phyloP scores from a whole-genome alignment of 2,113 vertebrate species.

The Semnornis frantzii region DNA sequence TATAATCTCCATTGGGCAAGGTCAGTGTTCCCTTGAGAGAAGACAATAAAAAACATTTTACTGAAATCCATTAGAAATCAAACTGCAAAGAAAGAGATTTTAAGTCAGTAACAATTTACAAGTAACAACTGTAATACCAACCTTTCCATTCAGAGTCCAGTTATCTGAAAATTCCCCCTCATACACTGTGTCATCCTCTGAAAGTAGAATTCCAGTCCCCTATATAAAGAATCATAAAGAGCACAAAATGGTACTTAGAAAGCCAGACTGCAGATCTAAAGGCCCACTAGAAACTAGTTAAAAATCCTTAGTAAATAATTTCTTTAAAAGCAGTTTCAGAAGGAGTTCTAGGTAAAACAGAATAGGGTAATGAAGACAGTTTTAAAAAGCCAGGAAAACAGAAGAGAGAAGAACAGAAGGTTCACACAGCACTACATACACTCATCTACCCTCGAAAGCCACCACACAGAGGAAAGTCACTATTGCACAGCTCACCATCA shows the following conservation, averaged over 20 bases:
- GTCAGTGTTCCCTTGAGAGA: constrained; percentile 86
- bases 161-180: constrained; percentile 98
- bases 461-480: background rate
- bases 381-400: background rate
- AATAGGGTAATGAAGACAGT: background rate
- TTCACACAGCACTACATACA: background rate
- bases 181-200: constrained; percentile 95
- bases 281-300: background rate
- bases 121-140: constrained; percentile 46
- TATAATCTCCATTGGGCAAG: constrained; percentile 92
- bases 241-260: background rate
- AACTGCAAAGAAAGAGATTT: background rate
- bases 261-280: background rate
- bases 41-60: background rate
- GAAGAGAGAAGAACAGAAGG: background rate
- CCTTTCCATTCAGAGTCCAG: constrained; percentile 97
- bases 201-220: constrained; percentile 92
- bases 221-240: constrained; percentile 44
- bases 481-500: constrained; percentile 84
- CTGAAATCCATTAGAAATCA: background rate
- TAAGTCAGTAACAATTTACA: background rate
- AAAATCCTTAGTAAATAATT: background rate
- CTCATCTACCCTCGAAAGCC: background rate
- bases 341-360: background rate
- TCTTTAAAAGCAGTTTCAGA: background rate